Evolutionary conservation across 2,113 vertebrate species (phyloP).

Genomic region (Dromiciops gliroides): DNA sequence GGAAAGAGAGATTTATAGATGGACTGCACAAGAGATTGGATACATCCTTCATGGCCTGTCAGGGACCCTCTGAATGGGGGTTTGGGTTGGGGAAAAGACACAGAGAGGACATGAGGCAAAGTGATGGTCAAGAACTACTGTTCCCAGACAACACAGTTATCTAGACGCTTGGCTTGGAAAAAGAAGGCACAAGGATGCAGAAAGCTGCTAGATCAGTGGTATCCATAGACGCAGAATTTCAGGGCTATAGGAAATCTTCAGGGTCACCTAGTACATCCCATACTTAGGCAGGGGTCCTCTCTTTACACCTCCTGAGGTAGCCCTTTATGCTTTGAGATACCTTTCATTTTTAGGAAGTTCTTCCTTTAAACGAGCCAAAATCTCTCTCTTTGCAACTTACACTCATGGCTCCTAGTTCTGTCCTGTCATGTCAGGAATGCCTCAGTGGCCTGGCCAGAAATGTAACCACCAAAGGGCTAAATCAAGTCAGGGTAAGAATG

Average conservation of each 20-base stretch:
- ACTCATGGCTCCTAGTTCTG: neutral
- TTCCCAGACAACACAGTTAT: neutral
- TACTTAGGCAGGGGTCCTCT: neutral
- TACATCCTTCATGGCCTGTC: rapidly evolving
- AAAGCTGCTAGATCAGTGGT: neutral
- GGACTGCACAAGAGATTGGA: rapidly evolving
- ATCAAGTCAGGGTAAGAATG: neutral
- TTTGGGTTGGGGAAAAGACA: neutral
- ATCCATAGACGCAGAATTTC: neutral
- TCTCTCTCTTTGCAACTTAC: neutral
- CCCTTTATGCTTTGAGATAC: neutral
- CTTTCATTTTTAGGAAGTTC: neutral
- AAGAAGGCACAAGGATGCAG: neutral
- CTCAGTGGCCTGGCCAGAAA: neutral
- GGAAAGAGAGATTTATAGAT: neutral
- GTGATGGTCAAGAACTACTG: neutral
- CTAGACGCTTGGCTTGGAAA: neutral
- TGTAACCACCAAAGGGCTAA: neutral
- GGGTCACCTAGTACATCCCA: neutral
- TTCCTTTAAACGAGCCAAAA: neutral
- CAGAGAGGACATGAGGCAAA: neutral
- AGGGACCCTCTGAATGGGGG: neutral
- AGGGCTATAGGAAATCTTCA: neutral
- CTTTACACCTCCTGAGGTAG: neutral
- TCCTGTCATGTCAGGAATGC: neutral